phyloP scores from a whole-genome alignment of 2,888 invertebrate genomes.

The Xanthostigma xanthostigma region DNA sequence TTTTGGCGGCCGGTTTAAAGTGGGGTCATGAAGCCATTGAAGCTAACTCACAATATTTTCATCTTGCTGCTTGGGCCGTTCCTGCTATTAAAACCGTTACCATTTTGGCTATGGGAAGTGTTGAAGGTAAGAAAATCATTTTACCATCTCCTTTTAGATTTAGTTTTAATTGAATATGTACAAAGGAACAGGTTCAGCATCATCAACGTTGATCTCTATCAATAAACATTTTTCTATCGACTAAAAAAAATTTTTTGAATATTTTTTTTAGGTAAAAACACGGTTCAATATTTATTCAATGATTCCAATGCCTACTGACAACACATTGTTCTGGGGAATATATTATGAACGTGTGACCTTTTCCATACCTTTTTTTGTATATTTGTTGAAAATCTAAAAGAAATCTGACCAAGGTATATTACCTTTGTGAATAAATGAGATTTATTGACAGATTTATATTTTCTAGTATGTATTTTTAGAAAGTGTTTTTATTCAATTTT shows the following conservation, averaged over 20 bases:
- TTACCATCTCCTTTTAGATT: conserved; percentile 1
- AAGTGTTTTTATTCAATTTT: too few relatives aligned
- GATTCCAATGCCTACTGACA: too few relatives aligned
- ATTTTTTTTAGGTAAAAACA: too few relatives aligned
- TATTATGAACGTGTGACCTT: too few relatives aligned
- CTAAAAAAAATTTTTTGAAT: not conserved
- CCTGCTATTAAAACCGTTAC: conserved; percentile 93
- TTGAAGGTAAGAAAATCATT: conserved; percentile 57
- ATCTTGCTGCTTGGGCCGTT: conserved; percentile 95
- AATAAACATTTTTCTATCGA: not conserved
- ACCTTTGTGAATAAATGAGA: too few relatives aligned
- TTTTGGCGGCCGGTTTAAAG: conserved; percentile 87
- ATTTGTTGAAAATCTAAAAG: too few relatives aligned
- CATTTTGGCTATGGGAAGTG: conserved; percentile 87
- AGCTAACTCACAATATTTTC: conserved; percentile 93
- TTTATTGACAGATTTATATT: too few relatives aligned
- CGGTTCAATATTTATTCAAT: too few relatives aligned
- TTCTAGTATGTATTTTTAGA: too few relatives aligned
- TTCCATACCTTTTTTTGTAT: too few relatives aligned
- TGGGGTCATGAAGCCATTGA: conserved; percentile 98
- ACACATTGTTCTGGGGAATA: too few relatives aligned
- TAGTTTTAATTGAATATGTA: not conserved
- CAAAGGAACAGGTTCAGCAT: not conserved
- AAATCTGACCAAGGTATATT: too few relatives aligned
- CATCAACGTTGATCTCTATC: not conserved